Evolutionary conservation across 2,888 invertebrate genomes (phyloP), one percentile per base, ranked within the genome.

Genomic region (Leuctra nigra): DNA sequence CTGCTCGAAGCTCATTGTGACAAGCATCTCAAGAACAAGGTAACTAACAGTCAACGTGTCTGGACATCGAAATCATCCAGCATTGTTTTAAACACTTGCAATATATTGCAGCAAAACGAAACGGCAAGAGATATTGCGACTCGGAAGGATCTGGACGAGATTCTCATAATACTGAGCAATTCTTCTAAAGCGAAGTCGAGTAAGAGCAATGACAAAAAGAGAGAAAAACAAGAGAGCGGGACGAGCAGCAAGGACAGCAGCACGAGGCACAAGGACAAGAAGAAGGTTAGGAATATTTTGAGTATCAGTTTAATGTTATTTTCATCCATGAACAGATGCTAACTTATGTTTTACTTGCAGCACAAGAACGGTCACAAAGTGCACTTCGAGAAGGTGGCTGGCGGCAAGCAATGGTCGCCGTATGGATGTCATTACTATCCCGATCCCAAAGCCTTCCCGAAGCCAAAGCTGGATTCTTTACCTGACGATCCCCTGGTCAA

Each of bases 361-460:
- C 64, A 61, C 35, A 75, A 74, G 60, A 72, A 72, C 64, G 76
- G 76, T 68, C 76, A 77, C 65, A 78, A 77, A 58, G 78, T 78
- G 0, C 80, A 78, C 57, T 79, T 79, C 63, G 29, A 29, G 29
- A 50, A 44, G 16, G 25, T 33, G 20, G 65, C 67, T 1, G 64
- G 67, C 46, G 68, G 69, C 1, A 68, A 69, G 38, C 68, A 81
- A 61, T 91, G 91, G 89, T 91, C 91, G 0, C 93, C 93, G 0
- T 93, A 93, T 66, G 93, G 93, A 0, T 93, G 93, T 64, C 93
- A 93, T 68, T 90, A 90, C 68, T 91, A 87, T 68, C 91, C 92
- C 0, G 90, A 91, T 68, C 84, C 88, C 0, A 84, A 86, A 67
- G 84, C 85, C 52, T 91, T 93, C 69, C 91, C 91, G 1, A 82